These are phyloP conservation scores for Diarsia brunnea DNA, from an alignment of 2,888 invertebrate genomes.

Conservation along the genomic window DNA sequence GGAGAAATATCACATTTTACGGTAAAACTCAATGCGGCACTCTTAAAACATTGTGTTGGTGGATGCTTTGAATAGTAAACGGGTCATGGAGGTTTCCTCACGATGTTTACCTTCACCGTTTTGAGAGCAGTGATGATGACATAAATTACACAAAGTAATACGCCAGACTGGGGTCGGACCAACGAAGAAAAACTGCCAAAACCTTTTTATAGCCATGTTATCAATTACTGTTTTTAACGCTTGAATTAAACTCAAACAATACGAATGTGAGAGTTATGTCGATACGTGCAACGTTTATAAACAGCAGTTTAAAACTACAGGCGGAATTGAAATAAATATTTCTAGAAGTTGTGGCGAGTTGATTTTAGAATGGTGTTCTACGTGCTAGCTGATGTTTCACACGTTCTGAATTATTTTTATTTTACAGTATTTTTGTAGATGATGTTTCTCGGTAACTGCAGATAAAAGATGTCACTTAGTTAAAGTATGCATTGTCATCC, in stretches of 20 bases:
- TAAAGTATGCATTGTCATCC: too few species aligned
- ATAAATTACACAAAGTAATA: too few species aligned
- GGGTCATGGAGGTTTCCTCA: too few species aligned
- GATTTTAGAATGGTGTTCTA: conserved; percentile 29
- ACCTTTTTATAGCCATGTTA: conserved; percentile 19
- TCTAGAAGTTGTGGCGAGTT: conserved; percentile 35
- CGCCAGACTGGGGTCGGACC: too few species aligned
- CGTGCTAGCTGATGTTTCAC: conserved; percentile 6
- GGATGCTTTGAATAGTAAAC: too few species aligned
- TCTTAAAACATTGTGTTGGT: too few species aligned
- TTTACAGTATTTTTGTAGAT: background rate
- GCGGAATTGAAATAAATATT: conserved; percentile 46
- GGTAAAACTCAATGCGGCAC: too few species aligned
- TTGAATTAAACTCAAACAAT: conserved; percentile 60
- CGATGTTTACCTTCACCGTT: too few species aligned
- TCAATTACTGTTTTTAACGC: conserved; percentile 45
- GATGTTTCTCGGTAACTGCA: background rate
- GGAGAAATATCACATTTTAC: too few species aligned
- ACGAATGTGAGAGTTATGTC: conserved; percentile 25
- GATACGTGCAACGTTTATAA: conserved; percentile 53
- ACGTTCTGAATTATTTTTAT: background rate
- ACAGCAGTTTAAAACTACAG: conserved; percentile 43
- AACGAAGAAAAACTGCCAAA: too few species aligned
- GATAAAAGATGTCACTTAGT: background rate
- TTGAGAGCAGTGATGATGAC: too few species aligned